Percentiles rank a stretch among this genome's conserved stretches.
phyloP scores from a whole-genome alignment of 2,797 vertebrate genomes.

The Sandelia bainsii region DNA sequence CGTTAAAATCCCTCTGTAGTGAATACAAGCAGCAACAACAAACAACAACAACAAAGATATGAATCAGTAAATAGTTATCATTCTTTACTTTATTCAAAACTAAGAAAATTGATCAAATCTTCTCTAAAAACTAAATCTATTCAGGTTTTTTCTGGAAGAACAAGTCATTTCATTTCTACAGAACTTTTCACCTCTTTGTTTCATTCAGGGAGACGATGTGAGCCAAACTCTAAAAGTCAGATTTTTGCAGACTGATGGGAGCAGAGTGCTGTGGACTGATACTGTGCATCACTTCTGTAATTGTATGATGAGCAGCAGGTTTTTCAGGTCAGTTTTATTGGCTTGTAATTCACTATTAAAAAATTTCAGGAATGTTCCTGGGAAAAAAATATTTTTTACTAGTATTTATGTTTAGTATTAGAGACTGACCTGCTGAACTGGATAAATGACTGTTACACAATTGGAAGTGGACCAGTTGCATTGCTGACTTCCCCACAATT shows the following conservation, averaged over 20 bases:
- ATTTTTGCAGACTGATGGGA: not conserved
- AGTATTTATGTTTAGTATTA: no score
- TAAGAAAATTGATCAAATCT: slow-evolving; percentile 9
- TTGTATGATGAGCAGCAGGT: no score
- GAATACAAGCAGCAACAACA: not conserved
- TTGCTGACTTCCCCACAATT: not conserved
- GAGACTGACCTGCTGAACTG: no score
- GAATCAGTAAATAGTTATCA: not conserved
- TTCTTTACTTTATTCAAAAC: not conserved
- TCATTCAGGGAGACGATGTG: not conserved
- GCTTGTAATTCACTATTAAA: no score
- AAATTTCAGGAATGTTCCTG: no score
- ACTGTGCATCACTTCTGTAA: no score
- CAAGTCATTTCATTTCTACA: no score
- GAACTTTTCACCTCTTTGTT: not conserved
- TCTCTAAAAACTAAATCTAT: not conserved
- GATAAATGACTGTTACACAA: no score
- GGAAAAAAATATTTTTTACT: no score
- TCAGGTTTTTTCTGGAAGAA: no score
- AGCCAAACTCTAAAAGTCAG: not conserved
- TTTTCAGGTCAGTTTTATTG: no score
- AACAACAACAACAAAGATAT: not conserved
- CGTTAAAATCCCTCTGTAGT: slow-evolving; percentile 84
- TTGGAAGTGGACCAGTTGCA: not conserved
- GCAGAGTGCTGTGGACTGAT: no score